A percentile compares a stretch with the other conserved stretches of the same genome.
Conservation (phyloP, 2,113 vertebrate species). For the Oryctolagus cuniculus region DNA sequence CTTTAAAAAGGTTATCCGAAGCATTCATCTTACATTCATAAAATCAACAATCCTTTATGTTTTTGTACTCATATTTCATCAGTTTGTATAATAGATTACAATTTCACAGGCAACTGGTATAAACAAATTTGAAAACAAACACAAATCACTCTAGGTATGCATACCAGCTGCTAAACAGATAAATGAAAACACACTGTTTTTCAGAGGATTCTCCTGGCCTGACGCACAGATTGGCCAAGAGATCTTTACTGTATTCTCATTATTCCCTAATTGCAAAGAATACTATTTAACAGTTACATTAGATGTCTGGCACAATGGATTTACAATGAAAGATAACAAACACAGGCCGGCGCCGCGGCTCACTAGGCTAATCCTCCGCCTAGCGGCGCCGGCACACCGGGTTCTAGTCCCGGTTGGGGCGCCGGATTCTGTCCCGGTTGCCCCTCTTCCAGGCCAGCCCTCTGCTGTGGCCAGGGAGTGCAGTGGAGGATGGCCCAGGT, state of each 20-base stretch:
- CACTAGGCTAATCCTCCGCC: too few relatives aligned
- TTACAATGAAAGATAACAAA: conserved; percentile 46
- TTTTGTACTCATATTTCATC: conserved; percentile 56
- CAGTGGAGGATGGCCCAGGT: too few relatives aligned
- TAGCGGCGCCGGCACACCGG: too few relatives aligned
- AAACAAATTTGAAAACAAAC: conserved; percentile 69
- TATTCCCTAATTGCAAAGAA: conserved; percentile 17
- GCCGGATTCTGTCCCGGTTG: too few relatives aligned
- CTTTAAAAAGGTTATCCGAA: conserved; percentile 59
- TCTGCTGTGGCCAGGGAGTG: too few relatives aligned
- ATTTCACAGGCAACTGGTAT: conserved; percentile 28
- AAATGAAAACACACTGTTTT: conserved; percentile 40
- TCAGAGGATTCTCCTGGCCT: background rate
- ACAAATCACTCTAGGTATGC: conserved; percentile 35
- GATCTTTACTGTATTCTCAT: background rate
- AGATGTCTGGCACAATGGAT: conserved; percentile 17
- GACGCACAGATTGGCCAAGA: background rate
- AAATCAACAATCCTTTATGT: conserved; percentile 40
- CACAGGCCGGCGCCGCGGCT: too few relatives aligned
- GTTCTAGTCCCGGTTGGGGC: too few relatives aligned
- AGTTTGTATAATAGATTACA: conserved; percentile 71
- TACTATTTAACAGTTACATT: conserved; percentile 16
- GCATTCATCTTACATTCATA: conserved; percentile 55
- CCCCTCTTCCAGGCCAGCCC: too few relatives aligned
- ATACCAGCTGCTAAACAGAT: conserved; percentile 49